A percentile compares a stretch with the other conserved stretches of the same genome.
phyloP scores from a whole-genome alignment of 2,113 vertebrate genomes.

The Hippocampus zosterae region DNA sequence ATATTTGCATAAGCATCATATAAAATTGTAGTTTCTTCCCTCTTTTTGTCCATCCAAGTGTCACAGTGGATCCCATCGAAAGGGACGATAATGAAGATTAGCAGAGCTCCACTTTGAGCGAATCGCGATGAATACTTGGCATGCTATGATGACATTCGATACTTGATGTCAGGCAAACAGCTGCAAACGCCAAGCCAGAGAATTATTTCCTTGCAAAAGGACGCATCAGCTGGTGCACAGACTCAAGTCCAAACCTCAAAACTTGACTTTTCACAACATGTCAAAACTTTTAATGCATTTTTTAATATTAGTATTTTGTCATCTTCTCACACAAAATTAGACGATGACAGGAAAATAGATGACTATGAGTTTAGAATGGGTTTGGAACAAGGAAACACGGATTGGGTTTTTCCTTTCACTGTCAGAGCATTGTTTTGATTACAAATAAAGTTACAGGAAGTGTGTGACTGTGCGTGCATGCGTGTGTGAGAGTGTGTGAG shows the following conservation, averaged over 20 bases:
- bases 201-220: conserved; percentile 12
- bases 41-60: not conserved
- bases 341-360: conserved; percentile 1
- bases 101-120: not conserved
- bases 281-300: not conserved
- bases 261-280: not conserved
- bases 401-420: conserved; percentile 1
- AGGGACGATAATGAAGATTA: not conserved
- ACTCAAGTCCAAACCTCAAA: conserved; percentile 1
- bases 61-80: not conserved
- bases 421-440: conserved; percentile 32
- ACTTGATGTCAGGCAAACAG: conserved; percentile 20
- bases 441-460: conserved; percentile 44
- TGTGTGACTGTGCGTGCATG: not conserved
- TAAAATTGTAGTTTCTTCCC: not conserved
- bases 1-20: not conserved
- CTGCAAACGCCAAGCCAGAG: conserved; percentile 1
- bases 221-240: conserved; percentile 21
- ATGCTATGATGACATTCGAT: not conserved
- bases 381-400: conserved; percentile 5
- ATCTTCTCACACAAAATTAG: not conserved
- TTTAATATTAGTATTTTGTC: not conserved
- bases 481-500: conserved; percentile 13
- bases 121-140: conserved; percentile 5
- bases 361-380: not conserved